A percentile compares a stretch with the other conserved stretches of the same genome.
Conservation (phyloP, 2,888 invertebrate species). For the Yponomeuta malinellus region DNA sequence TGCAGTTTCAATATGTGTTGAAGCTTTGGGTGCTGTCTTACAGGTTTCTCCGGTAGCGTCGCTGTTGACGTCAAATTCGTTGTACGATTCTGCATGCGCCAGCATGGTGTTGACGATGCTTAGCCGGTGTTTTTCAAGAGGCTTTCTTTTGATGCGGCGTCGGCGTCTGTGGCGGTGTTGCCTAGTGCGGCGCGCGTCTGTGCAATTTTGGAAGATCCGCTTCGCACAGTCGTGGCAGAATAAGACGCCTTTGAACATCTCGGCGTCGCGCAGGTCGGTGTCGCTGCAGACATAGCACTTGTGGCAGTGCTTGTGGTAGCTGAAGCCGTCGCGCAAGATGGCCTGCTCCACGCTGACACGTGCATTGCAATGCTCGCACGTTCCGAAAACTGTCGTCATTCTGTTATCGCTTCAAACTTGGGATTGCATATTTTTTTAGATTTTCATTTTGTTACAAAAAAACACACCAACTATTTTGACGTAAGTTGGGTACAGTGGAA, state of each 20-base stretch:
- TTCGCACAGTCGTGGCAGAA: conserved; percentile 5
- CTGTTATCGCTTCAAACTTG: not conserved
- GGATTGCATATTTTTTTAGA: not conserved
- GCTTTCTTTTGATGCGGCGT: not conserved
- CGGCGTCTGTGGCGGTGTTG: not conserved
- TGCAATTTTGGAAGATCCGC: not conserved
- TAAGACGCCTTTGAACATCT: conserved; percentile 11
- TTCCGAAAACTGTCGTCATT: not conserved
- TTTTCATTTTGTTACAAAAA: not conserved
- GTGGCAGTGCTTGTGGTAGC: conserved; percentile 50
- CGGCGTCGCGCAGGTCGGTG: not conserved
- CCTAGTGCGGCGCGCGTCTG: not conserved
- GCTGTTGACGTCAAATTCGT: not conserved
- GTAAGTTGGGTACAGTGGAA: no score
- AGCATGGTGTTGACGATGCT: not conserved
- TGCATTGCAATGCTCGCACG: conserved; percentile 51
- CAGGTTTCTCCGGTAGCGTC: not conserved
- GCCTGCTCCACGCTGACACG: conserved; percentile 30
- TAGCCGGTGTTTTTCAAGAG: not conserved
- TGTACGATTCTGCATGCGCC: not conserved
- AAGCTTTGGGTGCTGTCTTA: not conserved
- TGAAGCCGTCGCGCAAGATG: conserved; percentile 34
- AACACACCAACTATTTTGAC: not conserved
- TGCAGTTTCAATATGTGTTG: not conserved
- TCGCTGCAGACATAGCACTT: conserved; percentile 37